phyloP scores from a whole-genome alignment of 2,888 invertebrate genomes.

The Syritta pipiens region DNA sequence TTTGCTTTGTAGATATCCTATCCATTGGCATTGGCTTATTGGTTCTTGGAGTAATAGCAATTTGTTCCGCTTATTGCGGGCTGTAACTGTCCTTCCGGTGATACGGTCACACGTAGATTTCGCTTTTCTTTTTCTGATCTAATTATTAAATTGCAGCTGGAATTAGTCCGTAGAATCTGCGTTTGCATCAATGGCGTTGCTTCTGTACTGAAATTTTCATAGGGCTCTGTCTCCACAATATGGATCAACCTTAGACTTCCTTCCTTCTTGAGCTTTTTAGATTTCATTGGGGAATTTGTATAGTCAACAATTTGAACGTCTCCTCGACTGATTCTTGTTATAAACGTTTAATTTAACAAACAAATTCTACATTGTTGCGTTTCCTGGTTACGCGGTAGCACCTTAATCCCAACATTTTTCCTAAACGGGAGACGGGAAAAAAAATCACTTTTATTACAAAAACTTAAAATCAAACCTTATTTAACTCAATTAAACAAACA shows the following conservation, averaged over 20 bases:
- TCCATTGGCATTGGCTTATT: conserved; percentile 9
- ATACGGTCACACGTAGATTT: no score
- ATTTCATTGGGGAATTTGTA: background rate
- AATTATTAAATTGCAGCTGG: no score
- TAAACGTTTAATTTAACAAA: no score
- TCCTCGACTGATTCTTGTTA: background rate
- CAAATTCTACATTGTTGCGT: no score
- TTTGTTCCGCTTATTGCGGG: background rate
- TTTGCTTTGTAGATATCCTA: background rate
- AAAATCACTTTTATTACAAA: no score
- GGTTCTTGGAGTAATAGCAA: background rate
- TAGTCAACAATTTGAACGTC: background rate
- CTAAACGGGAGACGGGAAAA: no score
- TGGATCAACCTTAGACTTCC: background rate
- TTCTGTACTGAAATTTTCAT: background rate
- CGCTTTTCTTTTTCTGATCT: no score
- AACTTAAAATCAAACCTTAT: no score
- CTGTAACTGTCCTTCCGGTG: background rate
- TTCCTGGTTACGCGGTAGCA: no score
- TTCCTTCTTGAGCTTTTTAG: background rate
- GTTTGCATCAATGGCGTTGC: background rate
- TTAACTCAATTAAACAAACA: no score
- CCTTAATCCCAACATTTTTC: no score
- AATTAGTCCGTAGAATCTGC: background rate
- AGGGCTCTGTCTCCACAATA: background rate